Evolutionary conservation across 1,140 invertebrate genomes (phyloP).

Genomic region (Chironomus tepperi): DNA sequence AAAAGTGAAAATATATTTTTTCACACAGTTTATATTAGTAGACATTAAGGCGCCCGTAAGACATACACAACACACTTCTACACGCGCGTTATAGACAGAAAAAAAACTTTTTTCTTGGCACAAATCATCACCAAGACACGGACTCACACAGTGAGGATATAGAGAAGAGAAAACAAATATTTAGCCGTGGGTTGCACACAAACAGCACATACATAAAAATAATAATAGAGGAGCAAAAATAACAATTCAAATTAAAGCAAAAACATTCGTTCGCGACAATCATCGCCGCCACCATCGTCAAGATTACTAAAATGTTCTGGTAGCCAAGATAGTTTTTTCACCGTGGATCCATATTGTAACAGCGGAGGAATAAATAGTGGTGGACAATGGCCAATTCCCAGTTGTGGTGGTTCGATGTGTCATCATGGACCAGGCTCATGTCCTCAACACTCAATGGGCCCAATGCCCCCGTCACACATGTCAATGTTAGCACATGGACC

Average conservation of each 20-base stretch:
- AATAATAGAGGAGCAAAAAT: not conserved
- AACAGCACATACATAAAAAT: not conserved
- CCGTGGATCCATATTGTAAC: constrained; percentile 41
- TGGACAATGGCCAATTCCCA: constrained; percentile 26
- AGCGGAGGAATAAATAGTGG: constrained; percentile 32
- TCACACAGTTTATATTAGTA: not conserved
- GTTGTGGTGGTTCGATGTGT: constrained; percentile 30
- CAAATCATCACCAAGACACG: too few relatives aligned
- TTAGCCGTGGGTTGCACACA: not conserved
- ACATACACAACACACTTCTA: too few relatives aligned
- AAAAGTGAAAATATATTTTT: not conserved
- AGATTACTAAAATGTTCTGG: constrained; percentile 41
- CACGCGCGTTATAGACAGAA: too few relatives aligned
- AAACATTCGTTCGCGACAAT: constrained; percentile 31
- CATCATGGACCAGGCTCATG: constrained; percentile 26
- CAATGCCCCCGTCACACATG: constrained; percentile 33
- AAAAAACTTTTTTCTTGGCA: too few relatives aligned
- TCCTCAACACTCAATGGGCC: constrained; percentile 17
- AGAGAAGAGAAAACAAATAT: too few relatives aligned
- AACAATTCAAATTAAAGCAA: constrained; percentile 3
- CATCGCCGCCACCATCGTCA: constrained; percentile 38
- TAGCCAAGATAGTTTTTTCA: constrained; percentile 42
- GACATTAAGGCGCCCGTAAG: too few relatives aligned
- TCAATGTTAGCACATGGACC: constrained; percentile 36
- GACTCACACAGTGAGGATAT: too few relatives aligned